Conservation (phyloP, 2,113 vertebrate genomes). For the Alligator mississippiensis region DNA sequence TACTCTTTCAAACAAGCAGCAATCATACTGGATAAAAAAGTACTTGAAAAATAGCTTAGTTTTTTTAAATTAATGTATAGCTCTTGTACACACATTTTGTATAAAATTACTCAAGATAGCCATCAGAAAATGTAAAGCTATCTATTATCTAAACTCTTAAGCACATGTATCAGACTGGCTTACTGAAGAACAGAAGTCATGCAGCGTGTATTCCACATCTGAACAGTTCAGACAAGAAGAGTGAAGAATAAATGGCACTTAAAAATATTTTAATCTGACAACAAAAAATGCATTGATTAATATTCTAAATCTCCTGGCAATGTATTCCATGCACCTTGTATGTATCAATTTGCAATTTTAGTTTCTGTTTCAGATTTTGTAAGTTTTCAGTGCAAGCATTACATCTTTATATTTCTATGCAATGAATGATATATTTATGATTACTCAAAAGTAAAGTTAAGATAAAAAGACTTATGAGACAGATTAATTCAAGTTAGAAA, state of each 20-base stretch:
- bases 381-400: background rate
- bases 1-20: background rate
- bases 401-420: background rate
- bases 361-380: background rate
- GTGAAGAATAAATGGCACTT: slow-evolving; percentile 65
- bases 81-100: background rate
- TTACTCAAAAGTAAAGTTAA: background rate
- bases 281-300: slow-evolving; percentile 33
- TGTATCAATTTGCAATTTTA: background rate
- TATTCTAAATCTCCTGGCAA: slow-evolving; percentile 1
- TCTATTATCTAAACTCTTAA: background rate
- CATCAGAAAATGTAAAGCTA: slow-evolving; percentile 3
- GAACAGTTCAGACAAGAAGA: slow-evolving; percentile 56
- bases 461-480: background rate
- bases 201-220: slow-evolving; percentile 52
- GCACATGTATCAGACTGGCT: background rate
- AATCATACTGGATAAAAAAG: background rate
- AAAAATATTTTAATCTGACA: slow-evolving; percentile 32
- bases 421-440: background rate
- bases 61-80: background rate
- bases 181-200: slow-evolving; percentile 61
- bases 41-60: background rate
- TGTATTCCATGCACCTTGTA: background rate
- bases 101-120: background rate
- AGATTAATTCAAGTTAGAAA: background rate